phyloP scores from a whole-genome alignment of 2,797 vertebrate species.

The Sciaenops ocellatus region DNA sequence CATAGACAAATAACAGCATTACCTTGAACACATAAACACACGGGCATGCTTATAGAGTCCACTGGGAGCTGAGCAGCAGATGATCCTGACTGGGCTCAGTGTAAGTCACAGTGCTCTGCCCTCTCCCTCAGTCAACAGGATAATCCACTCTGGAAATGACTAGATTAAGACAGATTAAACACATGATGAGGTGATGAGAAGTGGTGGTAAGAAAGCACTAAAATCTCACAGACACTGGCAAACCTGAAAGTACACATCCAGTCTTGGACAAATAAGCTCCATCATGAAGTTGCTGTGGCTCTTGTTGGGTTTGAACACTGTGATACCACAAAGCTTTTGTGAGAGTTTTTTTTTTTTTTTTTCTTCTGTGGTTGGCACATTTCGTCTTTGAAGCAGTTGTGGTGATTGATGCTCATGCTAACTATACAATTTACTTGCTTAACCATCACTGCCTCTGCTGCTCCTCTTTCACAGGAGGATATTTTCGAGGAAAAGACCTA shows the following conservation, averaged over 20 bases:
- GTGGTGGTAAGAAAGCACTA: conserved; percentile 11
- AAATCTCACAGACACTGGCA: conserved; percentile 27
- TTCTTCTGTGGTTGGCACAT: background rate
- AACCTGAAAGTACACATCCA: conserved; percentile 19
- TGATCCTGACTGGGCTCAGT: conserved; percentile 49
- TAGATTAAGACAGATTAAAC: conserved; percentile 76
- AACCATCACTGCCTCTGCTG: background rate
- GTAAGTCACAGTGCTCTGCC: conserved; percentile 50
- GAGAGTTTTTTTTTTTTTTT: background rate
- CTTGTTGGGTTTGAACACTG: conserved; percentile 4
- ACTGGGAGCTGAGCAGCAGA: conserved; percentile 51
- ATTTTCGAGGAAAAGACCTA: background rate
- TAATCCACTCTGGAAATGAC: conserved; percentile 80
- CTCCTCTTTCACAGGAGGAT: background rate
- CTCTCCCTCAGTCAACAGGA: conserved; percentile 67
- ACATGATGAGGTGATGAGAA: conserved; percentile 60
- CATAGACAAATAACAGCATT: conserved; percentile 29
- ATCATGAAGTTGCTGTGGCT: background rate
- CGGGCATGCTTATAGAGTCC: conserved; percentile 14
- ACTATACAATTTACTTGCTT: background rate
- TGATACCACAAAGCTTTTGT: background rate
- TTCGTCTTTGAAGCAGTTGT: background rate
- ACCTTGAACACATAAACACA: conserved; percentile 39
- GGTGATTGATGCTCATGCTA: background rate
- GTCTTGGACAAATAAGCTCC: conserved; percentile 2